Percentiles rank a stretch among this genome's conserved stretches.
Conservation (phyloP, 2,888 invertebrate species). For the Drosophila quinaria region DNA sequence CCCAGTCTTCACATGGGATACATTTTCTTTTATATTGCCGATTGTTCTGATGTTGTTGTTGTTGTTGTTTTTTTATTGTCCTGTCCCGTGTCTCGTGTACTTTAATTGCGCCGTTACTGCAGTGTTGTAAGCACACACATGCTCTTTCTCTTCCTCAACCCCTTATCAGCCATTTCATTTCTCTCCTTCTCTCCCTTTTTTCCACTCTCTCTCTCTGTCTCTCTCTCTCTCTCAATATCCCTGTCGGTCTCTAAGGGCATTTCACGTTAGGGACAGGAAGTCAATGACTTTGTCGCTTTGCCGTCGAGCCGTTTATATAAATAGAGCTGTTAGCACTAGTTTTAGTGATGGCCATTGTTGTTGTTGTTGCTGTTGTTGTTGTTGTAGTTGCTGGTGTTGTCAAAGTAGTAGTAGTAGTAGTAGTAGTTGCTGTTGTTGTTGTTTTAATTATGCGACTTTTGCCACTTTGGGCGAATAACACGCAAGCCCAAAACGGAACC, state of each 20-base stretch:
- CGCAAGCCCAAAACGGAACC: conserved; percentile 52
- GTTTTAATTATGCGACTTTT: conserved; percentile 76
- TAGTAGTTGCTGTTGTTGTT: conserved; percentile 37
- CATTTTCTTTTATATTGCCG: conserved; percentile 37
- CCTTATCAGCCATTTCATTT: not conserved
- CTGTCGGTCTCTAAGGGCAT: conserved; percentile 16
- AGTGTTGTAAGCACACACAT: conserved; percentile 54
- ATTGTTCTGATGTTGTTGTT: conserved; percentile 43
- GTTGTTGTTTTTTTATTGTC: conserved; percentile 50
- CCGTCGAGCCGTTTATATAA: conserved; percentile 69
- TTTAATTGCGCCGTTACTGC: conserved; percentile 73
- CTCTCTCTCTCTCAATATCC: conserved; percentile 1
- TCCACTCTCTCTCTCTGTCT: not conserved
- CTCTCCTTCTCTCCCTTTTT: not conserved
- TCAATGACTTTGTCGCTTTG: conserved; percentile 71
- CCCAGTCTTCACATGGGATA: not conserved
- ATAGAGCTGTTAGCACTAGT: conserved; percentile 75
- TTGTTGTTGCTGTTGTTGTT: conserved; percentile 11
- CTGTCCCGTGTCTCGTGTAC: conserved; percentile 69
- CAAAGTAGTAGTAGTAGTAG: conserved; percentile 19
- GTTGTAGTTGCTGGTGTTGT: conserved; percentile 34
- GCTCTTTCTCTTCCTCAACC: conserved; percentile 10
- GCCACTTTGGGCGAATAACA: conserved; percentile 63
- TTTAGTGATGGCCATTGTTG: conserved; percentile 53
- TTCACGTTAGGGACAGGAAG: conserved; percentile 63